Base-by-base conservation (phyloP, 2,797 vertebrate genomes). In the Anguilla obscura region DNA sequence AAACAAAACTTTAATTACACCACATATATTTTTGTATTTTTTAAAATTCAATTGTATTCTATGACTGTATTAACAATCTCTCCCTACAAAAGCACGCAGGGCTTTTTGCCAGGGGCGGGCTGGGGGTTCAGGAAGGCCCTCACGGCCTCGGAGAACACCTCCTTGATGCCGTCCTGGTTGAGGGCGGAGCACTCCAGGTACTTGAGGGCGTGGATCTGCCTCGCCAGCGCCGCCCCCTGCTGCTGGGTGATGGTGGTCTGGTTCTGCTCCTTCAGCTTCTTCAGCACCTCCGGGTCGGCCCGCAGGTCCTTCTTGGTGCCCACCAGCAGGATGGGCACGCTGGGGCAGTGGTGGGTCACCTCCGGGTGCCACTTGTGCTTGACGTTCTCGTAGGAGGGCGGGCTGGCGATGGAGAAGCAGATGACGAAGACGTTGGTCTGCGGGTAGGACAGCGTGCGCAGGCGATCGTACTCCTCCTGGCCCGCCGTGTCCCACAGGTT, bases 281-380 rank as follows among this genome's bases (percentile, higher is more conserved):
- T 94, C 85, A 96, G 86, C 91, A 96, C 89, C 80, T 97, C 96
- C 0, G 95, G 94, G 93, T 97, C 95, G 86, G 92, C 91, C 76
- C 96, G 94, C 88, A 97, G 95, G 93, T 98, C 97, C 91, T 95
- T 97, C 95, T 97, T 98, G 90, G 97, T 98, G 93, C 97, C 97
- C 0, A 98, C 96, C 27, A 97, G 91, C 3, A 98, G 94, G 90
- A 98, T 93, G 84, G 97, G 97, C 87, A 96, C 96, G 0, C 95
- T 94, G 1, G 97, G 97, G 91, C 96, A 97, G 92, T 97, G 95
- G 90, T 96, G 95, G 88, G 95, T 96, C 50, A 98, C 95, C 92
- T 98, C 97, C 0, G 96, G 97, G 88, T 96, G 94, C 97, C 97
- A 97, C 91, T 97, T 97, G 89, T 95, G 95, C 94, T 96, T 96